Evolutionary conservation across 35 echinoderm and acorn worm genomes (phyloP), one percentile per base, ranked within the genome.

Genomic region (Apostichopus californicus): DNA sequence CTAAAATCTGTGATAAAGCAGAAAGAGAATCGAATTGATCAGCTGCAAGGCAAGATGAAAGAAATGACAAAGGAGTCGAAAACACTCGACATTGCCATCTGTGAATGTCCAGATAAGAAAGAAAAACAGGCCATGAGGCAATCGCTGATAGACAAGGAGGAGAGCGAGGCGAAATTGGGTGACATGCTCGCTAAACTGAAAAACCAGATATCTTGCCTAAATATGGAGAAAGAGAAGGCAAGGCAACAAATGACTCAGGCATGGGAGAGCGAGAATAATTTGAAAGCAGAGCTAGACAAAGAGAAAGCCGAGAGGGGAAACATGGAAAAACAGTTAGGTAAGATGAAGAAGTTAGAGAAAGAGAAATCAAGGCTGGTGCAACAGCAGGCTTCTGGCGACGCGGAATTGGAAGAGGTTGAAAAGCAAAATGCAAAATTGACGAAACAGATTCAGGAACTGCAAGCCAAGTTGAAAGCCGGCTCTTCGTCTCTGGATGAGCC

Each of bases 11-110:
- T 91, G 72, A 79, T 91, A 23, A 22, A 91, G 53, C 89, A 91
- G 73, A 91, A 91, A 73, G 89, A 91, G 71, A 78, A n/a, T 59
- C 72, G 89, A 57, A 91, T 91, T n/a, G 89, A 91, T 53, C 89
- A 78, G 56, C 73, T 91, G 34, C 89, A 91, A 54, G 77, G 89
- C 54, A 91, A 56, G 46, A 17, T 91, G 53, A 91, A 79, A 73
- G 77, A 91, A 12, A 91, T 78, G 77, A 12, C 89, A n/a, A 55
- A 59, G 68, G 89, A 91, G 53, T 78, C 10, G 5, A 68, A 8
- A 4, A 60, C 78, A 18, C 73, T 73, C 4, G 56, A 79, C 9
- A 91, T 57, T n/a, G 72, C 72, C 13, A 79, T 68, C 14, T 79
- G 77, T 25, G 61, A 59, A 5, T 91, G 89, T 73, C 55, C 72